phyloP scores from a whole-genome alignment of 2,113 vertebrate species.

The Upupa epops region DNA sequence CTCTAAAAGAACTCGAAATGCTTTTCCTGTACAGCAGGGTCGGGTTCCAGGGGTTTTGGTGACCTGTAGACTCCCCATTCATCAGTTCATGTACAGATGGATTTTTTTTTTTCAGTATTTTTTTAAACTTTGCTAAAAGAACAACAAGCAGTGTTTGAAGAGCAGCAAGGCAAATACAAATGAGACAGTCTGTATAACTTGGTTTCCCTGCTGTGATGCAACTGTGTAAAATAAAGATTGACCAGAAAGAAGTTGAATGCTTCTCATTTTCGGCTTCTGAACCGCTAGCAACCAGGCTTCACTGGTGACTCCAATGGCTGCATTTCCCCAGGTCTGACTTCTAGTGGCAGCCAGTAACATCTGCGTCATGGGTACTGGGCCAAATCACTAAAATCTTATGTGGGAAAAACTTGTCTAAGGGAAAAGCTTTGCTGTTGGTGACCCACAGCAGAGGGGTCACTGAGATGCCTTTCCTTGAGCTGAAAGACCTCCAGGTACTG shows the following conservation, averaged over 20 bases:
- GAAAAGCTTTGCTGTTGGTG: not conserved
- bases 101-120: constrained; percentile 19
- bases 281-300: not conserved
- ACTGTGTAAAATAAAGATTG: constrained; percentile 70
- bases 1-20: not conserved
- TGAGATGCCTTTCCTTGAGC: not conserved
- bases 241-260: not conserved
- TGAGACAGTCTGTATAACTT: constrained; percentile 12
- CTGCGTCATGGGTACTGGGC: not conserved
- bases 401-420: not conserved
- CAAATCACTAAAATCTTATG: not conserved
- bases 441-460: not conserved
- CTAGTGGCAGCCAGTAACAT: not conserved
- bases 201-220: constrained; percentile 49
- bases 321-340: not conserved
- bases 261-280: constrained; percentile 3
- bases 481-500: not conserved
- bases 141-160: not conserved
- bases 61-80: constrained; percentile 31
- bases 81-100: not conserved
- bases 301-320: not conserved
- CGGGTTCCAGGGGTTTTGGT: not conserved
- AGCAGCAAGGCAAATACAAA: not conserved
- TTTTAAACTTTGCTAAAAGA: constrained; percentile 46
- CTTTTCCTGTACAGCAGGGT: not conserved